Conservation (phyloP, 2,888 invertebrate genomes). For the Oscheius sp. region DNA sequence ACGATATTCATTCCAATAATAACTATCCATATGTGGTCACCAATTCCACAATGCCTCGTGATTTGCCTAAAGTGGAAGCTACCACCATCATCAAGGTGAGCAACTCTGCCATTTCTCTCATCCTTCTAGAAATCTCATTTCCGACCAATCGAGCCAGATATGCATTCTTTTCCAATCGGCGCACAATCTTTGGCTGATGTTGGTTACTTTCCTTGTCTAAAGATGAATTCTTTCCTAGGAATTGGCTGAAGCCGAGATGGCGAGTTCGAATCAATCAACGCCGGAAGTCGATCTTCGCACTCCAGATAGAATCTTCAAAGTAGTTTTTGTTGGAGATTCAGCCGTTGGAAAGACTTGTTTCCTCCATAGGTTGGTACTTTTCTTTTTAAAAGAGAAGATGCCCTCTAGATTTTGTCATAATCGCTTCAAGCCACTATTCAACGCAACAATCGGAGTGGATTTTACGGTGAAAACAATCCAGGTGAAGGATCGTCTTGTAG, state of each 20-base stretch:
- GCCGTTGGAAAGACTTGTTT: conserved; percentile 76
- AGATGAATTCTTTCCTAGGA: conserved; percentile 15
- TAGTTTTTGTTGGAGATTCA: conserved; percentile 75
- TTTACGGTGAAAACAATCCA: conserved; percentile 73
- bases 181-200: conserved; percentile 34
- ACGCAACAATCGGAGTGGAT: conserved; percentile 75
- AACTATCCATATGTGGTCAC: conserved; percentile 17
- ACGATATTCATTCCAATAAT: too few species aligned
- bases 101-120: neutral
- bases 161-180: neutral
- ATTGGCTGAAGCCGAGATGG: conserved; percentile 26
- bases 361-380: conserved; percentile 71
- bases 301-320: conserved; percentile 74
- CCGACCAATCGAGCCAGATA: conserved; percentile 48
- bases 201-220: conserved; percentile 15
- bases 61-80: neutral
- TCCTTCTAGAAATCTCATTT: conserved; percentile 38
- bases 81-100: neutral
- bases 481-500: conserved; percentile 69
- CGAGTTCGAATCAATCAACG: neutral
- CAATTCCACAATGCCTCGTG: neutral
- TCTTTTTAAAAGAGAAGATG: neutral
- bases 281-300: conserved; percentile 47
- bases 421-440: conserved; percentile 73
- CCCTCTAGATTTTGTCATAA: conserved; percentile 72